phyloP scores from a whole-genome alignment of 2,113 vertebrate species.

The Callospermophilus lateralis region DNA sequence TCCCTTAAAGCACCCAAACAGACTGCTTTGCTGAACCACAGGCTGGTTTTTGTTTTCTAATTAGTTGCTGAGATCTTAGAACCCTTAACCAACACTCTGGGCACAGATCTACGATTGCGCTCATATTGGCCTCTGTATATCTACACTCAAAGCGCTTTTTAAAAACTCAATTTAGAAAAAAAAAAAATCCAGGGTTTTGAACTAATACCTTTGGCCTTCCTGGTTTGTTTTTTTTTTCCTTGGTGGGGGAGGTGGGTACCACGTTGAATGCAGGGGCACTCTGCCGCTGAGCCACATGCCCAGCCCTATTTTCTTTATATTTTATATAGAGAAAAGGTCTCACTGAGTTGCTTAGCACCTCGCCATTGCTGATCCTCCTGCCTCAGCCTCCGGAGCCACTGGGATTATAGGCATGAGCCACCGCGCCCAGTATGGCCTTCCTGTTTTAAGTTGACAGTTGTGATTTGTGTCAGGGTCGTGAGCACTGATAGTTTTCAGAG shows the following conservation, averaged over 20 bases:
- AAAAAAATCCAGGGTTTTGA: background rate
- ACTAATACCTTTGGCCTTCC: background rate
- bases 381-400: too few relatives aligned
- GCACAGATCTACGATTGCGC: background rate
- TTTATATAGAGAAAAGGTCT: too few relatives aligned
- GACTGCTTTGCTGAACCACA: background rate
- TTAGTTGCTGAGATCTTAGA: background rate
- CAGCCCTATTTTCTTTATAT: too few relatives aligned
- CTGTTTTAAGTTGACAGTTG: background rate
- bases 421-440: too few relatives aligned
- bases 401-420: too few relatives aligned
- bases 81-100: background rate
- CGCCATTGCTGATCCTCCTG: too few relatives aligned
- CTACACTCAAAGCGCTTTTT: background rate
- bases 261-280: too few relatives aligned
- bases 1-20: conserved; percentile 27
- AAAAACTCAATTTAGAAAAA: background rate
- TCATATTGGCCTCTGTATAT: background rate
- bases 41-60: background rate
- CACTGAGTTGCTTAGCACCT: too few relatives aligned
- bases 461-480: background rate
- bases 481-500: background rate
- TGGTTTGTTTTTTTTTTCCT: too few relatives aligned
- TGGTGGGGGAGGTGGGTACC: too few relatives aligned
- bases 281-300: too few relatives aligned